These are phyloP conservation scores for Clunio marinus DNA, from an alignment of 2,888 invertebrate species.

Conservation along the genomic window DNA sequence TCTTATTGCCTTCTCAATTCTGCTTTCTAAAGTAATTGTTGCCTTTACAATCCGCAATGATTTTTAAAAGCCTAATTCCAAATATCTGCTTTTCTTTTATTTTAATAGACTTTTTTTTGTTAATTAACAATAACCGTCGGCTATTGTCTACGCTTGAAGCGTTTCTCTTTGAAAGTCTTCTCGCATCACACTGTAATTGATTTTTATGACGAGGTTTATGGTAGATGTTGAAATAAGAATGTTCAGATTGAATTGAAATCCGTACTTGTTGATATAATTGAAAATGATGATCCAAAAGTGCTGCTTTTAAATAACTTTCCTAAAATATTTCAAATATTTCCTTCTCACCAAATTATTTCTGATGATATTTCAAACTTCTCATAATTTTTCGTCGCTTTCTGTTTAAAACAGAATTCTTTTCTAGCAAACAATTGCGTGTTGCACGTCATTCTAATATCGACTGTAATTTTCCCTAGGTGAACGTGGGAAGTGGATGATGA, in stretches of 20 bases:
- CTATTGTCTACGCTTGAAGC: constrained; percentile 16
- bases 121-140: constrained; percentile 36
- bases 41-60: neutral
- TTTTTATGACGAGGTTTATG: constrained; percentile 33
- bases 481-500: neutral
- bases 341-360: too few species aligned
- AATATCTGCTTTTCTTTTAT: constrained; percentile 25
- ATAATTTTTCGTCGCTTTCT: too few species aligned
- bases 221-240: neutral
- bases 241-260: neutral
- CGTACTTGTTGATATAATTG: constrained; percentile 14
- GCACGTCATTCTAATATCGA: constrained; percentile 32
- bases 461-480: neutral
- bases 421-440: constrained; percentile 33
- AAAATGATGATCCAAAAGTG: too few species aligned
- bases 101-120: constrained; percentile 36
- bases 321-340: too few species aligned
- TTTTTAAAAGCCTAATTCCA: constrained; percentile 18
- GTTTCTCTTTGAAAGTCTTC: constrained; percentile 19
- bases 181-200: constrained; percentile 35
- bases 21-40: neutral
- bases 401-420: too few species aligned
- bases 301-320: too few species aligned
- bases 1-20: neutral
- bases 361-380: too few species aligned